Evolutionary conservation across 2,888 invertebrate genomes (phyloP).

Genomic region (Tupiocoris notatus): DNA sequence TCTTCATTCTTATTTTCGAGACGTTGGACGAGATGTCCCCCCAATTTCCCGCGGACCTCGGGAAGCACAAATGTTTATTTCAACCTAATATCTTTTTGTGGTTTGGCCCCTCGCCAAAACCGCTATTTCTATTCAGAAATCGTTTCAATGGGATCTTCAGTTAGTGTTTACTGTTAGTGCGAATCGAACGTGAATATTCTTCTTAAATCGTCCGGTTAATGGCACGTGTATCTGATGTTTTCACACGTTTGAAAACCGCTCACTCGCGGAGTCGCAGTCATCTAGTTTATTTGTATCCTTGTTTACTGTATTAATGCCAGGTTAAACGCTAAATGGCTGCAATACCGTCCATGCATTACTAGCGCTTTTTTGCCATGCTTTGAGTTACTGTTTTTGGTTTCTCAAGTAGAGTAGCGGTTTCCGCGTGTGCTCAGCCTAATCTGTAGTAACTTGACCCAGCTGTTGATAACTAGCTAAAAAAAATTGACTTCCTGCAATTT

Average conservation of each 20-base stretch:
- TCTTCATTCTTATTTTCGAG: no score
- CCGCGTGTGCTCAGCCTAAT: no score
- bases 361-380: no score
- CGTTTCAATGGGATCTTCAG: constrained; percentile 26
- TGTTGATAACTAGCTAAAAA: no score
- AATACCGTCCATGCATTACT: no score
- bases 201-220: background rate
- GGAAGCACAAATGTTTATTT: constrained; percentile 19
- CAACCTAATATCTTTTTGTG: constrained; percentile 23
- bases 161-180: constrained; percentile 16
- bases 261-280: background rate
- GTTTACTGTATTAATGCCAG: background rate
- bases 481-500: no score
- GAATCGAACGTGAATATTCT: background rate
- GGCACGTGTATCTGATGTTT: background rate
- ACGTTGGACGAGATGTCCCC: no score
- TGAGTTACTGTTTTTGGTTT: no score
- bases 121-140: constrained; percentile 13
- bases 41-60: background rate
- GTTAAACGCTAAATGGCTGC: no score
- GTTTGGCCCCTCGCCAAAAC: constrained; percentile 19
- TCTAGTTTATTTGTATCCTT: background rate
- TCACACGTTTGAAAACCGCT: background rate
- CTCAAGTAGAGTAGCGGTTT: no score
- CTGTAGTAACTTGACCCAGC: no score